Evolutionary conservation across 2,113 vertebrate species (phyloP), one percentile per base, ranked within the genome.

Genomic region (Serinus canaria): DNA sequence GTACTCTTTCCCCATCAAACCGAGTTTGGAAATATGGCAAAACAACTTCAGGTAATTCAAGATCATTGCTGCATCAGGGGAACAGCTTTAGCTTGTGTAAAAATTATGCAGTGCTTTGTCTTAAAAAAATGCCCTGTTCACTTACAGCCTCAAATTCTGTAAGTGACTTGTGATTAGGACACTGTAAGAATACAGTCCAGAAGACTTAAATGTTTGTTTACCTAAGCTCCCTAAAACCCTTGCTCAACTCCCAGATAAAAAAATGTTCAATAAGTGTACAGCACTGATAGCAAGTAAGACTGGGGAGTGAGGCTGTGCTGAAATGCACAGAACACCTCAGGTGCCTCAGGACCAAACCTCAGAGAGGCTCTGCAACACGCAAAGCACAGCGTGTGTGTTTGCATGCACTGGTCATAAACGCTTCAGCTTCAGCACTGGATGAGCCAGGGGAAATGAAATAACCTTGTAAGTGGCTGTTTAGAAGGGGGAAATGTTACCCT

Each of bases 381-480:
- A 69, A 56, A 91, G 55, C 56, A 74, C 31, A 39, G 25, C 23
- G 52, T 28, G 0, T 69, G 63, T 94, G 72, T 83, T 93, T 89
- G 83, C 88, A 85, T 30, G 95, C 73, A 43, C 66, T 18, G 33
- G 22, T 68, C 82, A 77, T 43, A 64, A 90, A 92, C 0, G 0
- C 53, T 87, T 58, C 56, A 58, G 67, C 81, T 90, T 89, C 17
- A 83, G 31, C 77, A 49, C 52, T 90, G 55, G 59, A 59, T 74
- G 75, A 93, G 83, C 78, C 78, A 55, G 31, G 44, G 80, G 49
- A 73, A 82, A 82, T 72, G 72, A 92, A 95, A 46, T 80, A 85
- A 86, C 68, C 76, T 86, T 75, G 22, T 67, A 58, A 90, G 81
- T 46, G 68, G 52, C 60, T 93, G 86, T 96, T 96, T 77, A 90